Conservation (phyloP, 2,797 vertebrate genomes). For the Acropternis orthonyx region DNA sequence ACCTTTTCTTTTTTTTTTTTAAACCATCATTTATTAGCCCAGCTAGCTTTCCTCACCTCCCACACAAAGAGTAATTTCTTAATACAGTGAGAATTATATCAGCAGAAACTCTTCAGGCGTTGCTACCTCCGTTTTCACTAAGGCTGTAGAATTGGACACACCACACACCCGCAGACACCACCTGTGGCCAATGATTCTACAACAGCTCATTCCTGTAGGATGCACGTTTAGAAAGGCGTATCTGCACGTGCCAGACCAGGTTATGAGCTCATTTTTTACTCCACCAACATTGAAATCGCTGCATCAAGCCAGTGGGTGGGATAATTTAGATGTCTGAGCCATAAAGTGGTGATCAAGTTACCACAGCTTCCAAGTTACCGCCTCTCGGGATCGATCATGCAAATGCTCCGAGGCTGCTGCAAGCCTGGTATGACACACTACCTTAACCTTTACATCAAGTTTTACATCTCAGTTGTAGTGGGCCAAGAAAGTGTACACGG, state of each 20-base stretch:
- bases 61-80: slow-evolving; percentile 28
- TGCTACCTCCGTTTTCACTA: not conserved
- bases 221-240: not conserved
- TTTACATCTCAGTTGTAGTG: not conserved
- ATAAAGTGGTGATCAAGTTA: not conserved
- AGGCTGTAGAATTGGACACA: not conserved
- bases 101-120: not conserved
- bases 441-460: not conserved
- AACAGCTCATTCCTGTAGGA: not conserved
- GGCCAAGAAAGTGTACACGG: not conserved
- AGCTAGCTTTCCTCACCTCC: slow-evolving; percentile 55
- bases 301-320: not conserved
- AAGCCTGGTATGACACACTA: not conserved
- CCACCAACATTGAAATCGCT: not conserved
- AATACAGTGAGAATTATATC: not conserved
- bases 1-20: not conserved
- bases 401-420: not conserved
- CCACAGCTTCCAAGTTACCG: not conserved
- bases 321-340: slow-evolving; percentile 13
- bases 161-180: not conserved
- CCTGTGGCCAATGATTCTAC: not conserved
- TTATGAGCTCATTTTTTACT: slow-evolving; percentile 13
- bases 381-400: not conserved
- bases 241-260: not conserved
- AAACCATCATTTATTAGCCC: slow-evolving; percentile 37